phyloP scores from a whole-genome alignment of 2,888 invertebrate genomes.

The Tetheella fluctuosa region DNA sequence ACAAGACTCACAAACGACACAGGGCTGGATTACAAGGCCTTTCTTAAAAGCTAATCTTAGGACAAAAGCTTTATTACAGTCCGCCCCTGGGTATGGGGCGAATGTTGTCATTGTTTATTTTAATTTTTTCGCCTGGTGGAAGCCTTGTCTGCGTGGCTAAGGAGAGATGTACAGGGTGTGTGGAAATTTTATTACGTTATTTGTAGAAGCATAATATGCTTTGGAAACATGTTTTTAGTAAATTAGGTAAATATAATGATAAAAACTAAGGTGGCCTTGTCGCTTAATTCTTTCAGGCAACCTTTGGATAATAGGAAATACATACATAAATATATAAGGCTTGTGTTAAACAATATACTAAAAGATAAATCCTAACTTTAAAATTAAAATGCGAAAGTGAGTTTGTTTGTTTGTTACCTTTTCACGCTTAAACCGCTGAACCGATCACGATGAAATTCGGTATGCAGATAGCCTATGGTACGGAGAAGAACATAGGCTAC shows the following conservation, averaged over 20 bases:
- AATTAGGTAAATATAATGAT: neutral
- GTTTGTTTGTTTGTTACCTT: no score
- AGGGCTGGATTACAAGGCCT: conserved; percentile 56
- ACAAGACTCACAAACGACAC: conserved; percentile 48
- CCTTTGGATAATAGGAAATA: no score
- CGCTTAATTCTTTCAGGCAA: no score
- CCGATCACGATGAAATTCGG: no score
- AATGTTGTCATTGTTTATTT: conserved; percentile 78
- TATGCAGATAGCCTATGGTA: no score
- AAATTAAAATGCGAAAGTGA: no score
- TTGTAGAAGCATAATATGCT: neutral
- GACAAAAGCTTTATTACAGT: conserved; percentile 79
- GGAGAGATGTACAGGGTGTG: conserved; percentile 52
- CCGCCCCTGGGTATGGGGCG: conserved; percentile 76
- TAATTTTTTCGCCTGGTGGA: conserved; percentile 75
- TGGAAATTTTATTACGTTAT: neutral
- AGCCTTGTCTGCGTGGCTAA: conserved; percentile 2
- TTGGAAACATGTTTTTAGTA: neutral
- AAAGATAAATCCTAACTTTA: no score
- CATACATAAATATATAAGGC: no score
- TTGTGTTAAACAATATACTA: no score
- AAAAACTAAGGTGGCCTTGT: no score
- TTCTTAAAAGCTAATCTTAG: conserved; percentile 83
- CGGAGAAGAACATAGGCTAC: no score
- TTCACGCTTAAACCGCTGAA: no score